A percentile compares a stretch with the other conserved stretches of the same genome.
phyloP scores from a whole-genome alignment of 2,797 vertebrate species.

The Enoplosus armatus region DNA sequence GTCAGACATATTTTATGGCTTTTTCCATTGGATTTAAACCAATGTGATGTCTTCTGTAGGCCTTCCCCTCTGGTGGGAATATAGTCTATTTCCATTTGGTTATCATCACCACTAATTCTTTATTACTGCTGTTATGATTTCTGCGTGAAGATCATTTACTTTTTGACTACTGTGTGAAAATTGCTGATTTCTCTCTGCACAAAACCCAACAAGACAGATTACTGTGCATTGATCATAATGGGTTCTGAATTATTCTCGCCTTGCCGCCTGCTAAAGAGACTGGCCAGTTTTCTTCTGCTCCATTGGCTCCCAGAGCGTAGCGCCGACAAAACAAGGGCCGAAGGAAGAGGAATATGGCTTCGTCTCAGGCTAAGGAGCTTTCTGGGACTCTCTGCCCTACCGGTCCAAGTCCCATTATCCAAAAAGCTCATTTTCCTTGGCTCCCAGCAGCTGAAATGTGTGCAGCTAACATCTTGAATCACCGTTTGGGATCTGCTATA shows the following conservation, averaged over 20 bases:
- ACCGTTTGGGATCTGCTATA: conserved; percentile 73
- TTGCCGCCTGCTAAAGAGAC: conserved; percentile 25
- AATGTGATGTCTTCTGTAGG: neutral
- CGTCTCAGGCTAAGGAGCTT: conserved; percentile 51
- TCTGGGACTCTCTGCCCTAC: conserved; percentile 63
- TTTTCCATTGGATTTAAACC: neutral
- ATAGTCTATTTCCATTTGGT: neutral
- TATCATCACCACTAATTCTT: neutral
- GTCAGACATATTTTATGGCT: neutral
- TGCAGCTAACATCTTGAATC: conserved; percentile 81
- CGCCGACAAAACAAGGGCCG: conserved; percentile 50
- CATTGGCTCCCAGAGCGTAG: conserved; percentile 5
- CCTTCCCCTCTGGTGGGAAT: neutral
- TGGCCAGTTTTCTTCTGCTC: conserved; percentile 45
- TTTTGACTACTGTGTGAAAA: conserved; percentile 12
- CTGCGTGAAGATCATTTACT: neutral
- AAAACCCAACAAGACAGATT: conserved; percentile 38
- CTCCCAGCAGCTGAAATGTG: conserved; percentile 59
- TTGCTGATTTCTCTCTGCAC: conserved; percentile 6
- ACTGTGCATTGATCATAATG: conserved; percentile 19
- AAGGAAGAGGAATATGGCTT: conserved; percentile 54
- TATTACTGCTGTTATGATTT: neutral
- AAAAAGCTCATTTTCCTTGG: conserved; percentile 80
- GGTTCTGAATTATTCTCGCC: conserved; percentile 21
- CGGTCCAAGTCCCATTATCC: conserved; percentile 70